Conservation (phyloP, 2,888 invertebrate species). For the Netelia fuscicornis region DNA sequence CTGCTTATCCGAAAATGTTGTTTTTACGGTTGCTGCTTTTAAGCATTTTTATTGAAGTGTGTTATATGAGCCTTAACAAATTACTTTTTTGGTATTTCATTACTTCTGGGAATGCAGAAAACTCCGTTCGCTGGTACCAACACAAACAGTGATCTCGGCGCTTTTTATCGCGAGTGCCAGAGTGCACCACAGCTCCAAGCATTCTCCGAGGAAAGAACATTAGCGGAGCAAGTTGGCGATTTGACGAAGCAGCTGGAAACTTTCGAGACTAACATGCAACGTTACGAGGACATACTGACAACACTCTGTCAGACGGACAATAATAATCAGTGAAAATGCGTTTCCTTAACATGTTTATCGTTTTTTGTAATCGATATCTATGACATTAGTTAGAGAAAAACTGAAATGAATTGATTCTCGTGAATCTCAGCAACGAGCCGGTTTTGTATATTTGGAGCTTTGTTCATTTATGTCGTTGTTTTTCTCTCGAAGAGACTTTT, state of each 20-base stretch:
- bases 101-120: constrained; percentile 87
- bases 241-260: constrained; percentile 90
- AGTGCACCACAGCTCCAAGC: constrained; percentile 88
- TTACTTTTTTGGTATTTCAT: constrained; percentile 42
- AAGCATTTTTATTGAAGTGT: background rate
- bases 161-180: constrained; percentile 93
- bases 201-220: constrained; percentile 85
- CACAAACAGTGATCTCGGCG: constrained; percentile 90
- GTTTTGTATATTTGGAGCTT: background rate
- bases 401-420: background rate
- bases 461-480: background rate
- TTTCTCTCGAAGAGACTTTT: constrained; percentile 1
- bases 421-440: background rate
- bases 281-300: constrained; percentile 91
- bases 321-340: constrained; percentile 85
- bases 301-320: constrained; percentile 89
- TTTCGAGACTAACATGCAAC: constrained; percentile 91
- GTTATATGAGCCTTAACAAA: constrained; percentile 6
- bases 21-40: constrained; percentile 17
- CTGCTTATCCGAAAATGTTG: background rate
- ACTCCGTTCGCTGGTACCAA: constrained; percentile 92
- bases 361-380: background rate
- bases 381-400: background rate
- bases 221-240: constrained; percentile 87
- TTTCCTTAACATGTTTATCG: background rate